phyloP scores from a whole-genome alignment of 2,113 vertebrate species.

The Bubo scandiacus region DNA sequence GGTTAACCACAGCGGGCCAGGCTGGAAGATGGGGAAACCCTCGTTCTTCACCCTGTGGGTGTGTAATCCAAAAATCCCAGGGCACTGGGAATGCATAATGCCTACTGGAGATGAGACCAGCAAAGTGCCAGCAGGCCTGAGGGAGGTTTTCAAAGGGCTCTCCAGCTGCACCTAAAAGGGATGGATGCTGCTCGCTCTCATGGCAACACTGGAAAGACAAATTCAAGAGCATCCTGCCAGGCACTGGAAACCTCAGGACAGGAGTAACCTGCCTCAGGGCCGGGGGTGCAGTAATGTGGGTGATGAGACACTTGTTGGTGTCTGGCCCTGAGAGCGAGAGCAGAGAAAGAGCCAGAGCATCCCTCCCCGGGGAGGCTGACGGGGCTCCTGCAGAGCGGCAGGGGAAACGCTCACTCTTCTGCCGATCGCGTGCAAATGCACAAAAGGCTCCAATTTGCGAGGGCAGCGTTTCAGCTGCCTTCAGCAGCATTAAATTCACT shows the following conservation, averaged over 20 bases:
- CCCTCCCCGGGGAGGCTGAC: background rate
- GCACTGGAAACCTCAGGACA: background rate
- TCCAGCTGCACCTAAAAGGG: background rate
- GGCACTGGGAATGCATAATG: background rate
- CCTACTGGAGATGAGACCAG: background rate
- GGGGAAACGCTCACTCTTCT: background rate
- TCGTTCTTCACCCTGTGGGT: fast-evolving
- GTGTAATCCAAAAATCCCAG: background rate
- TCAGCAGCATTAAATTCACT: background rate
- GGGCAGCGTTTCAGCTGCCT: background rate
- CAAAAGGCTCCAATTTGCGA: background rate
- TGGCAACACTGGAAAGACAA: background rate
- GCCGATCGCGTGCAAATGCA: background rate
- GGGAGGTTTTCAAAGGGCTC: background rate
- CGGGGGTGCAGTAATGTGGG: background rate
- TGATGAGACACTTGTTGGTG: background rate
- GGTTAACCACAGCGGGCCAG: background rate
- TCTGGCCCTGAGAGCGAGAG: fast-evolving
- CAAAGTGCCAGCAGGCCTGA: background rate
- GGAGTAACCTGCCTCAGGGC: background rate
- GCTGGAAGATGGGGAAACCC: background rate
- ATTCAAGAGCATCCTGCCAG: background rate
- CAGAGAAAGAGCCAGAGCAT: background rate
- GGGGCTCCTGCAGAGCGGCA: background rate
- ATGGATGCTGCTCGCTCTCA: background rate